Percentiles rank a stretch among this genome's conserved stretches.
phyloP scores from a whole-genome alignment of 2,888 invertebrate genomes.

The Andrena marginata region DNA sequence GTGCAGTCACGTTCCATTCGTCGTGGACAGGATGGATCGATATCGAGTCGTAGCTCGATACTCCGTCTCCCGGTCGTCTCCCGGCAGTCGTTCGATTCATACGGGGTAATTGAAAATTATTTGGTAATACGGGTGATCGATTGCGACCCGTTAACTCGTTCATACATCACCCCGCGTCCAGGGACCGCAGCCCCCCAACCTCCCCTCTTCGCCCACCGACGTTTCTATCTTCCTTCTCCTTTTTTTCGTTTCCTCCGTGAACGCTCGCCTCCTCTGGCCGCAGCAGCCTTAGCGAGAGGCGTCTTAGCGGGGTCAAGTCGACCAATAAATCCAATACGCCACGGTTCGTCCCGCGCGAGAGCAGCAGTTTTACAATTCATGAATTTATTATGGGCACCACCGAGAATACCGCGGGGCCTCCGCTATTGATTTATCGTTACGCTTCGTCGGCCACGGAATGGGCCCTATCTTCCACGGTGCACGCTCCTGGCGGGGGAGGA shows the following conservation, averaged over 20 bases:
- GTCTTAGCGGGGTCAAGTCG: conserved; percentile 84
- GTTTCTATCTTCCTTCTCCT: conserved; percentile 59
- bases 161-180: conserved; percentile 79
- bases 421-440: conserved; percentile 83
- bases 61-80: conserved; percentile 37
- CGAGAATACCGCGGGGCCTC: conserved; percentile 77
- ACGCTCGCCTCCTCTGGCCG: conserved; percentile 46
- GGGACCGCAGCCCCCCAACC: conserved; percentile 43
- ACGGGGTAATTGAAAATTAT: conserved; percentile 83
- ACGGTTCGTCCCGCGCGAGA: conserved; percentile 83
- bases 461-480: conserved; percentile 65
- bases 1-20: conserved; percentile 6
- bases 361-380: conserved; percentile 84
- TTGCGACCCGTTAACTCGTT: conserved; percentile 82
- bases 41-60: conserved; percentile 49
- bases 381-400: conserved; percentile 83
- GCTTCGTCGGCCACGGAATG: conserved; percentile 71
- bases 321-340: conserved; percentile 84
- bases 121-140: conserved; percentile 82
- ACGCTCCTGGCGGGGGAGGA: conserved; percentile 59
- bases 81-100: conserved; percentile 71
- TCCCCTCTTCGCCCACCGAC: conserved; percentile 42
- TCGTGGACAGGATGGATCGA: conserved; percentile 51
- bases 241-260: conserved; percentile 45
- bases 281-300: conserved; percentile 67